Evolutionary conservation across 1,140 invertebrate species (phyloP).

Genomic region (Grapholita molesta): DNA sequence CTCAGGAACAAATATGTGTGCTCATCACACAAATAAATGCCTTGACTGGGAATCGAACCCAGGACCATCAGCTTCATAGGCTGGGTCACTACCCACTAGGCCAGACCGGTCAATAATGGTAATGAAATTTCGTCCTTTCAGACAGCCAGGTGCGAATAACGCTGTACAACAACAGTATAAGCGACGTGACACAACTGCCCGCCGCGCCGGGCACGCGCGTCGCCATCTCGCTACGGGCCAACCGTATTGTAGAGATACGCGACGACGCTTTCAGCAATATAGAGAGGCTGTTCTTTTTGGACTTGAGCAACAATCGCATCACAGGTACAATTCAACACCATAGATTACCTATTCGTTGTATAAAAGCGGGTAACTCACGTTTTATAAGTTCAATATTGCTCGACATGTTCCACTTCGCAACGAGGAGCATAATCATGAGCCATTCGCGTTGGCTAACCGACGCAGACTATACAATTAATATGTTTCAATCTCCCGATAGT

Average conservation of each 20-base stretch:
- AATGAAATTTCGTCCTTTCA: too few species aligned
- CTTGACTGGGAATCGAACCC: too few species aligned
- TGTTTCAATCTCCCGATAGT: too few species aligned
- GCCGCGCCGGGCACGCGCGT: slow-evolving; percentile 48
- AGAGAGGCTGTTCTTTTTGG: slow-evolving; percentile 81
- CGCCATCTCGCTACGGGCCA: slow-evolving; percentile 67
- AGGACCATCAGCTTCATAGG: too few species aligned
- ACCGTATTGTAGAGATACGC: slow-evolving; percentile 79
- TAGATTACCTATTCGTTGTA: neutral
- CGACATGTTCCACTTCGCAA: too few species aligned
- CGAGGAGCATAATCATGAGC: too few species aligned
- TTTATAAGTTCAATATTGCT: too few species aligned
- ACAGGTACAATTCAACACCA: slow-evolving; percentile 72
- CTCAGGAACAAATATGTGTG: too few species aligned
- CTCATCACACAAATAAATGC: too few species aligned
- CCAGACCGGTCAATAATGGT: neutral
- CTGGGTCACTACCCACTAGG: too few species aligned
- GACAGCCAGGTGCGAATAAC: slow-evolving; percentile 60
- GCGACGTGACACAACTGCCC: slow-evolving; percentile 53
- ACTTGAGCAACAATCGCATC: slow-evolving; percentile 85
- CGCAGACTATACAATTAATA: too few species aligned
- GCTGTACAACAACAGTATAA: slow-evolving; percentile 69
- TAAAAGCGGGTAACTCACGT: neutral
- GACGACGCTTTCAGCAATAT: slow-evolving; percentile 82
- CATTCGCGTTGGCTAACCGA: too few species aligned